Evolutionary conservation across 1,140 invertebrate species (phyloP), one percentile per base, ranked within the genome.

Genomic region (Drosophila serrata): DNA sequence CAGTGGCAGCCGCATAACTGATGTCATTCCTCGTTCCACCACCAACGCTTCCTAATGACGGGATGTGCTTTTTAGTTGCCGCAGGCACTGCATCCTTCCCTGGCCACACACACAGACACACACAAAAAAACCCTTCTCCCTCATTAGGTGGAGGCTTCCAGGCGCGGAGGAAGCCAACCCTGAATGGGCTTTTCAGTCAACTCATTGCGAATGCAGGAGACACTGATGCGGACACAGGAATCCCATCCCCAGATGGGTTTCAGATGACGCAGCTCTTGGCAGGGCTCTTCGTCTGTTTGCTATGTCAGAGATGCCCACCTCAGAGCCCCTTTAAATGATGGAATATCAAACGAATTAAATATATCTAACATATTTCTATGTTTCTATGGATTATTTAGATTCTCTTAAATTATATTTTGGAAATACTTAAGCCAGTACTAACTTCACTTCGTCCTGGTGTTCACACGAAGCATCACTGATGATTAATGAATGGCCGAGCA

Each of bases 21-120:
- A 29, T 51, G 55, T 55, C 29, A 63, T 37, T 59, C 60, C 60
- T n/a, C 33, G 27, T 49, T 49, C 33, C 27, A 17, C 6, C 31
- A 46, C 22, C 13, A 53, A 17, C 17, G 22, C 15, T 55, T 58
- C 46, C 79, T 78, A 75, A 82, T 82, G 61, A 51, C 77, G 74
- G 77, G 74, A 84, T 90, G 85, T 61, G 62, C 80, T 68, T 74
- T 75, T 72, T 53, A 65, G 22, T 40, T 31, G 76, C 84, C 84
- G 46, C 51, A 56, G 63, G 84, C 51, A 33, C 31, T 56, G 62
- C 57, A 68, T 51, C 61, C 37, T 37, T 46, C 35, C 33, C 64
- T 40, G 33, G 42, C 45, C 64, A 68, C 35, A 63, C 12, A 51
- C 11, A 33, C 12, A 27, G 6, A 49, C 15, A 49, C 3, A 46